Base-by-base conservation (phyloP, 2,888 invertebrate species). In the Eugnorisma glareosa region DNA sequence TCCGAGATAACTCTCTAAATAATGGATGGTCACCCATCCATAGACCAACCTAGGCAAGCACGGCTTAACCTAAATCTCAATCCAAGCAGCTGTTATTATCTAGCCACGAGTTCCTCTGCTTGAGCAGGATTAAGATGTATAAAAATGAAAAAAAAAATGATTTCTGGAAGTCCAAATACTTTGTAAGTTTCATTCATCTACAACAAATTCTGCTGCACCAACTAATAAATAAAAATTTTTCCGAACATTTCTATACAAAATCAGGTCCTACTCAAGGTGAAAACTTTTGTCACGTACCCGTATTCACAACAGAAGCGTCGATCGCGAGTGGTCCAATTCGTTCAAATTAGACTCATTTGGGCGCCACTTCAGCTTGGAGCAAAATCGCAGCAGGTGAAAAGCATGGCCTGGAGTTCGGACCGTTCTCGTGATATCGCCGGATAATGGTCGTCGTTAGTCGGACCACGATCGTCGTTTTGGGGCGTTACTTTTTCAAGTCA, bases 401-500 rank as follows among this genome's bases (percentile, higher is more conserved):
- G 90, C 91, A 87, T 80, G 90, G 11, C 21, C 21, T 31, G 59
- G 89, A 18, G n/a, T 90, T 91, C 92, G 87, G 83, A 85, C 86
- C 82, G 85, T 88, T 91, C 89, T 88, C 90, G 88, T 90, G 90
- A 93, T 93, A 94, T 94, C 86, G 89, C 82, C 86, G 90, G 92
- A 95, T 96, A 96, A 96, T 95, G 94, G 95, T 93, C 93, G 91
- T 96, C 96, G 95, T 95, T 96, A 96, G 94, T 93, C 91, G 88
- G 90, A 91, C 93, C 91, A 90, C 93, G 94, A 93, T 93, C 92
- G 93, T 91, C 94, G 93, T 93, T 94, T 93, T 92, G 91, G 95
- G 94, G 96, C 94, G 95, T 94, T 93, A 94, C 95, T 96, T 96
- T 96, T 96, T 96, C 96, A 95, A 96, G 96, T 96, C 96, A 96